phyloP scores from a whole-genome alignment of 2,797 vertebrate genomes.

The Spinus olivaceus region DNA sequence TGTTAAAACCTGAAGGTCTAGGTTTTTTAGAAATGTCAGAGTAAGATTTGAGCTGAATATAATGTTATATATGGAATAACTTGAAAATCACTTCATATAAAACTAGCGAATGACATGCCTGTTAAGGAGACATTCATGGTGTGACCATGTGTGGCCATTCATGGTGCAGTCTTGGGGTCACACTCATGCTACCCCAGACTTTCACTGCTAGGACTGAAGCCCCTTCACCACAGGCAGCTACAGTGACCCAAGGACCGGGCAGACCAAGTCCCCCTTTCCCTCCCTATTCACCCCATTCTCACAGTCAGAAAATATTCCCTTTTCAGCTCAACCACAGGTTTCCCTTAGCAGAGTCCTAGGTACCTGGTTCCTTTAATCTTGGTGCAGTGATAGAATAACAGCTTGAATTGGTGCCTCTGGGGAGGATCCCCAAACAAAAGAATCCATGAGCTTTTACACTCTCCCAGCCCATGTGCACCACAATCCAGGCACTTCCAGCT shows the following conservation, averaged over 20 bases:
- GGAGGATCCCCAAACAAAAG: not conserved
- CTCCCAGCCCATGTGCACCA: fast-evolving
- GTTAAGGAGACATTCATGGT: not conserved
- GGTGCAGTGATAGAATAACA: not conserved
- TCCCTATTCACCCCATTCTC: not conserved
- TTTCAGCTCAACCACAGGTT: fast-evolving
- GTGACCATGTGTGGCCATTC: not conserved
- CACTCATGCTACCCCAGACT: not conserved
- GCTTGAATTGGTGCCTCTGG: not conserved
- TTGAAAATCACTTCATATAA: not conserved
- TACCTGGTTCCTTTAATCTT: not conserved
- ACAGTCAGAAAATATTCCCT: not conserved
- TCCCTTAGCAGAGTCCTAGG: not conserved
- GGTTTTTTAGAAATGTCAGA: not conserved
- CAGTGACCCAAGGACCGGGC: not conserved
- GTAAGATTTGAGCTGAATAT: not conserved
- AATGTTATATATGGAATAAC: not conserved
- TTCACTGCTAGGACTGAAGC: not conserved
- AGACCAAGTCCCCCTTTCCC: not conserved
- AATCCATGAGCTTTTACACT: not conserved
- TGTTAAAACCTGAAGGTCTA: not conserved
- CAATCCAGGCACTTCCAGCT: not conserved
- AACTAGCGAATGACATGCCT: not conserved
- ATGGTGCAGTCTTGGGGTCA: not conserved
- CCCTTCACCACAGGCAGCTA: not conserved